These are phyloP conservation scores for Chelonia mydas DNA, from an alignment of 2,797 vertebrate species.

Conservation along the genomic window DNA sequence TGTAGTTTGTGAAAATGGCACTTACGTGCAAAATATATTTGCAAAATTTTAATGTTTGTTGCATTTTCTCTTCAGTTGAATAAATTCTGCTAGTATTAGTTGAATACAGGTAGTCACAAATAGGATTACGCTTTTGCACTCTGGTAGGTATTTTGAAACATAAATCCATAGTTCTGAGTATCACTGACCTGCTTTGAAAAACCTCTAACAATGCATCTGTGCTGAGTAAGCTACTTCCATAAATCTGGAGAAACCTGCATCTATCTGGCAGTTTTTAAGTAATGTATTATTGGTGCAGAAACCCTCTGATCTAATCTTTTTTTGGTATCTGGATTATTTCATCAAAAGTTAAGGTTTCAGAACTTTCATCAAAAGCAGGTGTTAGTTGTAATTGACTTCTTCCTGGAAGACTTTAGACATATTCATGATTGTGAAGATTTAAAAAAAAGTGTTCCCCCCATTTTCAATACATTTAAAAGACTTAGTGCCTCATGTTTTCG, in stretches of 20 bases:
- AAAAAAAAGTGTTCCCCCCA: neutral
- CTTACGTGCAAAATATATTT: neutral
- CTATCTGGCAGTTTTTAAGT: neutral
- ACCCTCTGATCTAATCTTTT: neutral
- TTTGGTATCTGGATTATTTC: neutral
- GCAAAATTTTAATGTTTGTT: neutral
- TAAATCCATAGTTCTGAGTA: neutral
- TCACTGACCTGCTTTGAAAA: neutral
- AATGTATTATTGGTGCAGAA: neutral
- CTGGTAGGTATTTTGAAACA: neutral
- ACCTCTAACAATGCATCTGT: neutral
- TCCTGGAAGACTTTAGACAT: neutral
- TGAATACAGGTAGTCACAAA: neutral
- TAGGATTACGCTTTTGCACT: fast-evolving
- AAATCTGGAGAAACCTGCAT: neutral
- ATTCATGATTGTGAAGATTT: neutral
- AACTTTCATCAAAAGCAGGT: neutral
- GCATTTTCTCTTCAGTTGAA: neutral
- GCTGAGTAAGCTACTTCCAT: neutral
- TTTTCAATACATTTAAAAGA: neutral
- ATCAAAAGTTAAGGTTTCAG: neutral
- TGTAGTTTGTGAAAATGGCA: neutral
- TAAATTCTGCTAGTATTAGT: neutral
- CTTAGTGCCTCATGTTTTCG: neutral
- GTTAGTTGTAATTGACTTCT: neutral